These are phyloP conservation scores for Drosophila meridiana DNA, from an alignment of 2,888 invertebrate species.

Conservation along the genomic window DNA sequence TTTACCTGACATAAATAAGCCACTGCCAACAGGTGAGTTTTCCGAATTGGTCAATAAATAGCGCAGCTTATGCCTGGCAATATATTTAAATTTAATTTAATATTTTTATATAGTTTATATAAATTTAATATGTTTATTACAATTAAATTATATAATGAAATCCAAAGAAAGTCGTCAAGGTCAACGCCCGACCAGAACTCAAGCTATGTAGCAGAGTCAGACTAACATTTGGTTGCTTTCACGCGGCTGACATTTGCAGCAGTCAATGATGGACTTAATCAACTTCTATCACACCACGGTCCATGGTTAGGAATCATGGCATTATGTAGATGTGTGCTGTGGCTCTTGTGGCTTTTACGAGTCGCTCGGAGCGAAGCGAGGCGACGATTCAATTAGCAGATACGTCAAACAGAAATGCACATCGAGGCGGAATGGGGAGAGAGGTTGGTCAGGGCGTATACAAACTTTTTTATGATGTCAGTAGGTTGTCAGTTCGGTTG, in stretches of 20 bases:
- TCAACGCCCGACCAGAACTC: neutral
- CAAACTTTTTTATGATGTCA: conserved; percentile 57
- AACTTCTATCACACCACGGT: conserved; percentile 14
- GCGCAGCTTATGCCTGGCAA: neutral
- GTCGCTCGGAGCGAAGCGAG: conserved; percentile 24
- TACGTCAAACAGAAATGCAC: conserved; percentile 42
- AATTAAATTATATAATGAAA: neutral
- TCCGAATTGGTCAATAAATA: neutral
- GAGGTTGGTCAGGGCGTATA: conserved; percentile 18
- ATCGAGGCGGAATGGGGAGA: neutral
- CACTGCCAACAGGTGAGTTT: neutral
- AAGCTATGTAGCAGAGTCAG: neutral
- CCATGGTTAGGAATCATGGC: neutral
- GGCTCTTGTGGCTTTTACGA: conserved; percentile 30
- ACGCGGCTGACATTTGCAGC: neutral
- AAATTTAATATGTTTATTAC: neutral
- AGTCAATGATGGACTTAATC: conserved; percentile 17
- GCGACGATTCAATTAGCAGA: conserved; percentile 65
- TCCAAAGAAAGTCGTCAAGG: neutral
- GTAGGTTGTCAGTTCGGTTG: conserved; percentile 38
- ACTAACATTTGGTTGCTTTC: neutral
- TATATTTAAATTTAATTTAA: neutral
- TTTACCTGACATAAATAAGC: neutral
- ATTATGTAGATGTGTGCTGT: conserved; percentile 24
- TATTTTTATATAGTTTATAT: neutral